A percentile compares a stretch with the other conserved stretches of the same genome.
phyloP scores from a whole-genome alignment of 2,113 vertebrate species.

The Etia nguti region DNA sequence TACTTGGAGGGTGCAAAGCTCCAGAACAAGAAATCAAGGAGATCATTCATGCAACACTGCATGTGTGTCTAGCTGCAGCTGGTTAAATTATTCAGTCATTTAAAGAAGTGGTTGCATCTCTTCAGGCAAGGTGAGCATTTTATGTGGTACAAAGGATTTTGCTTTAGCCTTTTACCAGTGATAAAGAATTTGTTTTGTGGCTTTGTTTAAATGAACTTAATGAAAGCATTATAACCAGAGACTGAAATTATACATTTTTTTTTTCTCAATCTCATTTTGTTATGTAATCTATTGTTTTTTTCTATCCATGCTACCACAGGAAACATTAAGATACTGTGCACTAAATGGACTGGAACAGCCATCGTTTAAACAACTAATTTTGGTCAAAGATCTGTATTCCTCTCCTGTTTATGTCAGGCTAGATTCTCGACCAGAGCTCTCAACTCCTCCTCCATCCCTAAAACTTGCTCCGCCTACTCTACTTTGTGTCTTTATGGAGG shows the following conservation, averaged over 20 bases:
- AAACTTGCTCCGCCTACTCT: neutral
- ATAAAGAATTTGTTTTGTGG: neutral
- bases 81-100: neutral
- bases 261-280: neutral
- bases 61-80: neutral
- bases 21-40: neutral
- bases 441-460: neutral
- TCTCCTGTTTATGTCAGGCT: neutral
- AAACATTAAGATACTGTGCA: neutral
- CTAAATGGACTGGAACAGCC: neutral
- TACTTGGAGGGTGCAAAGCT: neutral
- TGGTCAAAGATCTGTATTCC: neutral
- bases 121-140: neutral
- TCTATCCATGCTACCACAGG: neutral
- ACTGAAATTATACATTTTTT: neutral
- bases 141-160: neutral
- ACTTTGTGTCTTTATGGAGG: conserved; percentile 24
- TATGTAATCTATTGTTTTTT: neutral
- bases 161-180: neutral
- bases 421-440: neutral
- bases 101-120: neutral
- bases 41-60: neutral
- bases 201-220: neutral
- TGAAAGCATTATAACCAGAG: neutral
- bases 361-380: neutral